Evolutionary conservation across 2,113 vertebrate species (phyloP), one percentile per base, ranked within the genome.

Genomic region (Prinia subflava): DNA sequence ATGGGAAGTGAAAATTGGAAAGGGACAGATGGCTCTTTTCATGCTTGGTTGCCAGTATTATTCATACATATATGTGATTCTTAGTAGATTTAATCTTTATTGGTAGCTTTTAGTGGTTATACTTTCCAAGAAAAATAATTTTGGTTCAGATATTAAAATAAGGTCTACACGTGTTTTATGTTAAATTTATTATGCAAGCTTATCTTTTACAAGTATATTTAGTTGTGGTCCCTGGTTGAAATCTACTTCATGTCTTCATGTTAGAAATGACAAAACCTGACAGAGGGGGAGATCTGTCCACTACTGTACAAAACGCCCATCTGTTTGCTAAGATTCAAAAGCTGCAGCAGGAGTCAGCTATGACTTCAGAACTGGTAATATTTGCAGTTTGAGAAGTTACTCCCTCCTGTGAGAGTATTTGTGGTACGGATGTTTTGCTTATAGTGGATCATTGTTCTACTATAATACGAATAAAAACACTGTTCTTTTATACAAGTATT

Each of bases 281-380:
- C 8, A 52, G 9, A 57, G 4, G 1, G 11, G 2, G 3, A 78
- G 47, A 19, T 70, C 10, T 1, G 0, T 33, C 33, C 10, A 25
- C 3, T 57, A 14, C 7, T 42, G 21, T 23, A 37, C 8, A 83
- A 31, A 28, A 53, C 33, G 9, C 0, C 2, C 15, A 55, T 2
- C 23, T 20, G 1, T 50, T 83, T 55, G 15, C 11, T 73, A 37
- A 77, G 50, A 49, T 69, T 65, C 62, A 42, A 23, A 31, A 77
- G 31, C 35, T 96, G 20, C 25, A 52, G 5, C 7, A 70, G 25
- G 20, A 86, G 12, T 57, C n/a, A 81, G 6, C 22, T 53, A 3
- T 70, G n/a, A 70, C 28, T 57, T 68, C 27, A 68, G 33, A 21
- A 19, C 22, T 15, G 12, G 27, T 19, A 52, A 44, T 22, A 22